Evolutionary conservation across 1,140 invertebrate species (phyloP), one percentile per base, ranked within the genome.

Genomic region (Caenorhabditis remanei): DNA sequence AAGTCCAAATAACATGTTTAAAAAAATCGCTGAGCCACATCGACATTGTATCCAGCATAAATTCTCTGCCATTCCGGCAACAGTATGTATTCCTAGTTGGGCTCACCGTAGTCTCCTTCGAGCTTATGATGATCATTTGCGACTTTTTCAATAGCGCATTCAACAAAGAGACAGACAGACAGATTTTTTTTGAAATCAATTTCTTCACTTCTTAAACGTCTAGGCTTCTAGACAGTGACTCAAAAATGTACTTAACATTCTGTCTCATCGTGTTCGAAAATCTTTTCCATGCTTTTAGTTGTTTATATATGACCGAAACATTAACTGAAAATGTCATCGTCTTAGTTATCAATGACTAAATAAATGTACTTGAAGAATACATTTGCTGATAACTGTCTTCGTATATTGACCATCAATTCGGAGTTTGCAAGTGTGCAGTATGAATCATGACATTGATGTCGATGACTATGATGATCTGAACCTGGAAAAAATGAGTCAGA

Each of bases 281-380:
- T 46, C 41, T 43, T n/a, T 40, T n/a, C n/a, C 6, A 46, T 43
- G 65, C 46, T 71, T 41, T 16, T 46, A 32, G 4, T 43, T 46
- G 40, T 71, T 14, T 32, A 32, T 32, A 32, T 32, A 32, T 32
- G 32, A 21, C 8, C n/a, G 61, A 63, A 63, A 63, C 24, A 32
- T 63, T 63, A 11, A 14, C 50, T 53, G 56, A 61, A 71, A 46
- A 71, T 71, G 65, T 71, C 40, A 43, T 32, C 24, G 19, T 21
- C 13, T 71, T 21, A n/a, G 43, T 79, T 79, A 79, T 79, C 71
- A 79, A 79, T 50, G 71, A 79, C 46, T 50, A 79, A 79, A 79
- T 46, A 48, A 32, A 71, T 79, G 43, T 11, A 79, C 46, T 79
- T 19, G 71, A 46, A 50, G 46, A 53, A 50, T 48, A 79, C 46